Evolutionary conservation across 2,113 vertebrate genomes (phyloP).

Genomic region (Fulmarus glacialis): DNA sequence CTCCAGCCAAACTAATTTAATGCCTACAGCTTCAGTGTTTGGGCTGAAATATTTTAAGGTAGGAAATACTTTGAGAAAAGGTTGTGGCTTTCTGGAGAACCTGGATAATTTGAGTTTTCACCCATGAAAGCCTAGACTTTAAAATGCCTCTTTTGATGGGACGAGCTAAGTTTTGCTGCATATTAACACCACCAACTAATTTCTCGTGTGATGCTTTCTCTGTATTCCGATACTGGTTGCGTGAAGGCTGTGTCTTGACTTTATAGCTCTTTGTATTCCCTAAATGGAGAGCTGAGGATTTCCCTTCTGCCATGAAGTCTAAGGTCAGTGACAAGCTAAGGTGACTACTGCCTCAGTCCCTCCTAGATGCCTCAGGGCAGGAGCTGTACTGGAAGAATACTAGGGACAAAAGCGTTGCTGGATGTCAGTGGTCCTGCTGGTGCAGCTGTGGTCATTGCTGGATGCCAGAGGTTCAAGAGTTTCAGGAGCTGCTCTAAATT

Average conservation of each 20-base stretch:
- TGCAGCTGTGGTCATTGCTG: not conserved
- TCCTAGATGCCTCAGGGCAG: not conserved
- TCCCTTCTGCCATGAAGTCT: not conserved
- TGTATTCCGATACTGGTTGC: not conserved
- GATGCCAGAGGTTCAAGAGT: not conserved
- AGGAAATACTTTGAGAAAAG: not conserved
- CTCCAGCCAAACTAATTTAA: not conserved
- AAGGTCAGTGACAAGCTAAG: not conserved
- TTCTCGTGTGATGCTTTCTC: not conserved
- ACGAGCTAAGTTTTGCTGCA: not conserved
- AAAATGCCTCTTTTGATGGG: not conserved
- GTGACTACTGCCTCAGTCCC: not conserved
- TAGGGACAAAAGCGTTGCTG: rapidly evolving
- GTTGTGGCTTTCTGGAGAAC: not conserved
- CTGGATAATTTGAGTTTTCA: not conserved
- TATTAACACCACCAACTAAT: not conserved
- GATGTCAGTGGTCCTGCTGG: not conserved
- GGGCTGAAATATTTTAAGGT: not conserved
- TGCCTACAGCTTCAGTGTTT: not conserved
- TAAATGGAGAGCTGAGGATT: not conserved
- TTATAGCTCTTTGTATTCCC: not conserved
- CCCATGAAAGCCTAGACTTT: not conserved
- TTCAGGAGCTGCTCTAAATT: not conserved
- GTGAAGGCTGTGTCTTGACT: not conserved
- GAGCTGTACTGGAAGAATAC: not conserved